phyloP scores from a whole-genome alignment of 1,140 invertebrate genomes.

The Heliothis subflexa region DNA sequence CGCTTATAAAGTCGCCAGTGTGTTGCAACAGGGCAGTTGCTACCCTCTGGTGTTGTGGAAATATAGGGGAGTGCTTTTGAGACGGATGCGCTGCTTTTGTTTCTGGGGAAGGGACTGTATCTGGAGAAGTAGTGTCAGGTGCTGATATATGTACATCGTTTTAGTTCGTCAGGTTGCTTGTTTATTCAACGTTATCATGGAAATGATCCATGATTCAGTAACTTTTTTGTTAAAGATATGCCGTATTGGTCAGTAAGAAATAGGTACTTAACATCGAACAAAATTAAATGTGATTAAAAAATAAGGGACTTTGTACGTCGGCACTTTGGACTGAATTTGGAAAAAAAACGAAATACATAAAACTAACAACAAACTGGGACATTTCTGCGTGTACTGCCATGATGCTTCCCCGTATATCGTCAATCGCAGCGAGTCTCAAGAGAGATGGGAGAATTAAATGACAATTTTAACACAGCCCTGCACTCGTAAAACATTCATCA shows the following conservation, averaged over 20 bases:
- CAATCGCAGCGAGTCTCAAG: conserved; percentile 52
- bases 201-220: no score
- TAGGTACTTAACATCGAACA: no score
- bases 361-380: background rate
- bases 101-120: no score
- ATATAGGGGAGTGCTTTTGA: conserved; percentile 46
- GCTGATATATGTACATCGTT: no score
- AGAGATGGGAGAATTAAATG: conserved; percentile 70
- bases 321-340: no score
- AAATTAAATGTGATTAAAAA: no score
- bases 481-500: conserved; percentile 46
- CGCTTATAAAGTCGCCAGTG: conserved; percentile 76
- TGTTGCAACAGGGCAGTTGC: conserved; percentile 71
- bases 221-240: no score
- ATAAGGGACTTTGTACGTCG: no score
- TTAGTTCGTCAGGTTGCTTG: no score
- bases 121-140: no score
- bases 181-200: no score
- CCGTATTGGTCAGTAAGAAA: no score
- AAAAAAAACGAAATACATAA: background rate
- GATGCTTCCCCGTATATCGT: conserved; percentile 53
- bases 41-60: conserved; percentile 48
- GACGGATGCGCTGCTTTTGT: conserved; percentile 11
- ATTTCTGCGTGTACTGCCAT: background rate
- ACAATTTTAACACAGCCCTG: conserved; percentile 65